A percentile compares a stretch with the other conserved stretches of the same genome.
phyloP scores from a whole-genome alignment of 2,888 invertebrate genomes.

The Spicauda simplicius region DNA sequence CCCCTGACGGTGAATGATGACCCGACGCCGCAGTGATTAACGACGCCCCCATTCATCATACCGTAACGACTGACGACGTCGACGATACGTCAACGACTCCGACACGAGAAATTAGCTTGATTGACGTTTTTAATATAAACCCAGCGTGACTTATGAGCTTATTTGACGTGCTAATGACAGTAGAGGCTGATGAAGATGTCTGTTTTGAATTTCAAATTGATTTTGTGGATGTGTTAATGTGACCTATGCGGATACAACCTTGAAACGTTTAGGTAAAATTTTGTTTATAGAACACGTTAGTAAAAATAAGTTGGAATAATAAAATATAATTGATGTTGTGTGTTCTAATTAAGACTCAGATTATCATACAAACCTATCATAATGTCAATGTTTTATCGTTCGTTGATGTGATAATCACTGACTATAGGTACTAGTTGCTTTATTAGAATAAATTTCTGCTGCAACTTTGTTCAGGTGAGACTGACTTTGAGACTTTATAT shows the following conservation, averaged over 20 bases:
- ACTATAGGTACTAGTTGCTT: too few species aligned
- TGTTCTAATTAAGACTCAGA: too few species aligned
- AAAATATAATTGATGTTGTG: too few species aligned
- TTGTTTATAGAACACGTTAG: too few species aligned
- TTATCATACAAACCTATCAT: too few species aligned
- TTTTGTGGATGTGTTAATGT: slow-evolving; percentile 10
- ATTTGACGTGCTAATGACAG: slow-evolving; percentile 35
- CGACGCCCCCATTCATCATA: slow-evolving; percentile 59
- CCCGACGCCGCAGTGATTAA: slow-evolving; percentile 66
- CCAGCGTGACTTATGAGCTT: slow-evolving; percentile 37
- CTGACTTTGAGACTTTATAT: too few species aligned
- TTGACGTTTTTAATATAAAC: slow-evolving; percentile 54
- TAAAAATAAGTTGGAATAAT: too few species aligned
- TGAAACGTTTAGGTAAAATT: background rate
- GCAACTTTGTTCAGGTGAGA: too few species aligned
- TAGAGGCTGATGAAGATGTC: slow-evolving; percentile 26
- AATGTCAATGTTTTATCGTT: too few species aligned
- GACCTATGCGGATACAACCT: background rate
- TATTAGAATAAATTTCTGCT: too few species aligned
- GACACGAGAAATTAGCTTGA: slow-evolving; percentile 54
- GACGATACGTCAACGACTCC: slow-evolving; percentile 50
- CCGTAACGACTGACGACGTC: slow-evolving; percentile 50
- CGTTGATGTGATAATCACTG: too few species aligned
- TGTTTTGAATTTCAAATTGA: slow-evolving; percentile 29
- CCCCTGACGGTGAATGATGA: slow-evolving; percentile 63